Base-by-base conservation (phyloP, 2,113 vertebrate genomes). In the Pygathrix nemaeus region DNA sequence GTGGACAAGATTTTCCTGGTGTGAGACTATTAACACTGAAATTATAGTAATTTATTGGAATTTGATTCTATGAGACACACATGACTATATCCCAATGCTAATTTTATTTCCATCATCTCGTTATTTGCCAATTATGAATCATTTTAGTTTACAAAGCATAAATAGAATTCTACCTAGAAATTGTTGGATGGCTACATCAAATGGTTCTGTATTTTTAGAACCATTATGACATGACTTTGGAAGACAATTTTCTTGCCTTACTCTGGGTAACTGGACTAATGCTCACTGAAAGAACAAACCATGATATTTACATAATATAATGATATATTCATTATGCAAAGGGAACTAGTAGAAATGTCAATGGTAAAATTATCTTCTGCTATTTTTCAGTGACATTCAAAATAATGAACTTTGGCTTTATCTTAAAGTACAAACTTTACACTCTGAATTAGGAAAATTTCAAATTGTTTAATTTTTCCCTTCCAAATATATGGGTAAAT, bases 21-120 rank as follows among this genome's bases (percentile, higher is more conserved):
- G 90, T 84, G 76, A 76, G 90, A 80, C 59, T 93, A 97, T 92
- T 83, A 92, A 57, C 88, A 66, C 81, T 97, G 90, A 98, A 95
- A 95, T 66, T 85, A 94, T 97, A 96, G 95, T 96, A 95, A 96
- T 97, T 95, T 97, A 98, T 97, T 97, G 92, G 93, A 97, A 97
- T 95, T 97, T 93, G 48, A 97, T 93, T 88, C 93, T 96, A 57
- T 96, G 80, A 93, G 45, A 75, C 96, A 97, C 75, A 82, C 82
- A 95, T 80, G 97, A 90, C 96, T 96, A 89, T 97, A 98, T 98
- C 97, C 81, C 95, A 97, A 50, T 21, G 97, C 90, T 96, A 88
- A 84, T 86, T 97, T 97, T 98, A 96, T 96, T 98, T 98, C 93
- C 12, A 17, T 86, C 96, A 97, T 94, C 85, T 97, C 80, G 59